Evolutionary conservation across 2,113 vertebrate species (phyloP).

Genomic region (Paracanthobrama guichenoti): DNA sequence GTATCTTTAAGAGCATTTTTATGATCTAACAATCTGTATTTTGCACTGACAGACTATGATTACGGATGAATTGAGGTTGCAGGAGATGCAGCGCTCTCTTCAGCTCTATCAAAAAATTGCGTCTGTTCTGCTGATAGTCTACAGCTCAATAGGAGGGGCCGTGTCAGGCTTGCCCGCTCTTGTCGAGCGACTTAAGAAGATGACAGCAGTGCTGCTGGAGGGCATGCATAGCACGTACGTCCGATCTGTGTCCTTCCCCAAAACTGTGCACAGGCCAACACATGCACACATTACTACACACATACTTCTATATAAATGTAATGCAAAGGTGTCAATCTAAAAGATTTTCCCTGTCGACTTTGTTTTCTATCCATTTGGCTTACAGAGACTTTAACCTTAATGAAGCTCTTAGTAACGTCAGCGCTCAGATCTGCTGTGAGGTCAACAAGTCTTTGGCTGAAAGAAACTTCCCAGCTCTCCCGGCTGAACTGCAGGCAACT

Average conservation of each 20-base stretch:
- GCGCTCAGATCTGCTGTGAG: slow-evolving; percentile 82
- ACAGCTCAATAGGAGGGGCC: slow-evolving; percentile 80
- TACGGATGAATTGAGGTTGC: slow-evolving; percentile 86
- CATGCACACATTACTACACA: neutral
- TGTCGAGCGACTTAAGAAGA: slow-evolving; percentile 81
- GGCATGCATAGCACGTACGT: slow-evolving; percentile 88
- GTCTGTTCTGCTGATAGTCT: slow-evolving; percentile 85
- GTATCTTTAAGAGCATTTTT: neutral
- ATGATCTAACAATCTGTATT: neutral
- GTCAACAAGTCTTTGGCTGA: slow-evolving; percentile 83
- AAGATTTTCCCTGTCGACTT: neutral
- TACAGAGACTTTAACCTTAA: slow-evolving; percentile 81
- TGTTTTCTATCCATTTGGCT: neutral
- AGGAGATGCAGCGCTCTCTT: slow-evolving; percentile 82
- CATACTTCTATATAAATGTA: neutral
- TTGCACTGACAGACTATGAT: slow-evolving; percentile 79
- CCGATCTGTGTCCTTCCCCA: neutral
- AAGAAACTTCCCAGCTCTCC: slow-evolving; percentile 76
- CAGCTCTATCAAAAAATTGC: slow-evolving; percentile 81
- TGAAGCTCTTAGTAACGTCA: slow-evolving; percentile 81
- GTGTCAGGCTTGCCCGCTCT: slow-evolving; percentile 79
- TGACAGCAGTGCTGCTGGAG: slow-evolving; percentile 84
- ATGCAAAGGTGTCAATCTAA: neutral
- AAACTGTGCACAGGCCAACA: neutral
- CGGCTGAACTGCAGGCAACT: slow-evolving; percentile 76